Conservation (phyloP, 2,113 vertebrate species). For the Ranitomeya imitator region DNA sequence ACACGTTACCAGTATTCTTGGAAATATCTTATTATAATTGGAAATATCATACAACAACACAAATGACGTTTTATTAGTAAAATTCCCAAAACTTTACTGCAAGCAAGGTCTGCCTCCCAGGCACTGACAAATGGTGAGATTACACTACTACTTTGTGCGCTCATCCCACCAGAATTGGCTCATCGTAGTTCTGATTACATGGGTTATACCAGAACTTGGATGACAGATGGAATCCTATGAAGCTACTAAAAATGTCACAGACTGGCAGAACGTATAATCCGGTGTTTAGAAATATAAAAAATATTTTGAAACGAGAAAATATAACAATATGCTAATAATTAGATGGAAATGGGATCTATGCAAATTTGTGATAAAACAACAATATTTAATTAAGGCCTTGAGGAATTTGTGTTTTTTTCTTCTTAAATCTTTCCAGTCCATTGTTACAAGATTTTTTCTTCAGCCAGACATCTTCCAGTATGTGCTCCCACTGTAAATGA, state of each 20-base stretch:
- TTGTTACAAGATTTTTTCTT: slow-evolving; percentile 4
- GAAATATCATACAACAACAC: too few relatives aligned
- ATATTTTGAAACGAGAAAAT: background rate
- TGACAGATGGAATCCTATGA: background rate
- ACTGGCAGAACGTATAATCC: background rate
- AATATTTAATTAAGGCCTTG: slow-evolving; percentile 19
- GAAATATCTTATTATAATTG: too few relatives aligned
- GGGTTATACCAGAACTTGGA: background rate
- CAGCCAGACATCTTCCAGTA: background rate
- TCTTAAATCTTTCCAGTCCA: background rate
- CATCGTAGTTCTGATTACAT: background rate
- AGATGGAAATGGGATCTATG: background rate
- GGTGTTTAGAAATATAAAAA: background rate
- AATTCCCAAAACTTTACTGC: too few relatives aligned
- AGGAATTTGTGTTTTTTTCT: background rate
- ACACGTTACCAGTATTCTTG: too few relatives aligned
- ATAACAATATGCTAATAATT: background rate
- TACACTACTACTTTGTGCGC: background rate
- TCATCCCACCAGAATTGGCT: background rate
- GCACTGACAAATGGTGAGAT: background rate
- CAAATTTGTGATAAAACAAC: background rate
- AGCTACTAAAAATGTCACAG: background rate
- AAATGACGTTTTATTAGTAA: too few relatives aligned
- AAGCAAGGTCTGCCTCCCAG: too few relatives aligned
- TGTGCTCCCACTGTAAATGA: background rate